Percentiles rank a stretch among this genome's conserved stretches.
phyloP scores from a whole-genome alignment of 2,888 invertebrate genomes.

The Neocrepidodera transversa region DNA sequence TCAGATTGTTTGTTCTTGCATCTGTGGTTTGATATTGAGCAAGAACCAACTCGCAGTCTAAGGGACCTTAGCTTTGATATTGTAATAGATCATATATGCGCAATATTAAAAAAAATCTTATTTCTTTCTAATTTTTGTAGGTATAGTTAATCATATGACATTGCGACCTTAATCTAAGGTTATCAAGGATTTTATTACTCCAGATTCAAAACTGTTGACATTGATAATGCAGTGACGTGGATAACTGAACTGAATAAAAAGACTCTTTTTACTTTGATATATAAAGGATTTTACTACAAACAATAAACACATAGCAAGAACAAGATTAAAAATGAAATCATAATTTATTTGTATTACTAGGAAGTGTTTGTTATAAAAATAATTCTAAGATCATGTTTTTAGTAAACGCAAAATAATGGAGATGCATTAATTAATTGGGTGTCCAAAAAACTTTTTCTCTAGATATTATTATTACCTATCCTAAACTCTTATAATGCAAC shows the following conservation, averaged over 20 bases:
- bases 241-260: background rate
- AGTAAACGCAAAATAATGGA: too few relatives aligned
- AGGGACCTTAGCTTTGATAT: too few relatives aligned
- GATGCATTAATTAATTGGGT: too few relatives aligned
- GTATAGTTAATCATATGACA: background rate
- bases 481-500: too few relatives aligned
- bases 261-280: background rate
- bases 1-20: too few relatives aligned
- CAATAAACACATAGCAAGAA: background rate
- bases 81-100: background rate
- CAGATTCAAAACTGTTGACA: slow-evolving; percentile 19
- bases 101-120: background rate
- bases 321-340: background rate
- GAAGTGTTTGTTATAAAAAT: too few relatives aligned
- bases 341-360: background rate
- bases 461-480: too few relatives aligned
- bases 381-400: too few relatives aligned
- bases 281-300: background rate
- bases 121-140: background rate
- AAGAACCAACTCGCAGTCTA: too few relatives aligned
- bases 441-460: too few relatives aligned
- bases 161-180: slow-evolving; percentile 18
- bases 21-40: too few relatives aligned
- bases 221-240: slow-evolving; percentile 10
- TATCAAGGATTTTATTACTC: slow-evolving; percentile 13